These are phyloP conservation scores for Phalera bucephala DNA, from an alignment of 2,888 invertebrate genomes.

Conservation along the genomic window DNA sequence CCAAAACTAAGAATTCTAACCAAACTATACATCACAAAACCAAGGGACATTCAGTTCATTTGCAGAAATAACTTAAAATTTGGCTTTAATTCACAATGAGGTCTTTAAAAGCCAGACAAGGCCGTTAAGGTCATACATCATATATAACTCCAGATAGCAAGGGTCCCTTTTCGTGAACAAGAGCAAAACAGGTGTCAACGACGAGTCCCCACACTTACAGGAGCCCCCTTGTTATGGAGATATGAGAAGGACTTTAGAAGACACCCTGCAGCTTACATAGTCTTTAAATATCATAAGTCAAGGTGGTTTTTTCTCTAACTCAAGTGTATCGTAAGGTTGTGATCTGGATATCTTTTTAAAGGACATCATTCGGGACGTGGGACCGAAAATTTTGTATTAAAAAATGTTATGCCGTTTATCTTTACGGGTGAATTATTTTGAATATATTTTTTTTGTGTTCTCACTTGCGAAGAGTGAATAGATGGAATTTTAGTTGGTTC, in stretches of 20 bases:
- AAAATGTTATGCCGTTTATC: slow-evolving; percentile 18
- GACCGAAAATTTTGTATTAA: slow-evolving; percentile 19
- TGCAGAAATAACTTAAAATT: too few relatives aligned
- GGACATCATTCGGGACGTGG: slow-evolving; percentile 18
- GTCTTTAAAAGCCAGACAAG: slow-evolving; percentile 6
- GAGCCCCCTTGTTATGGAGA: slow-evolving; percentile 9
- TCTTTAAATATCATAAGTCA: neutral
- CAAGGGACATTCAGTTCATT: too few relatives aligned
- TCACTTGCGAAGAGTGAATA: too few relatives aligned
- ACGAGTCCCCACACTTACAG: slow-evolving; percentile 18
- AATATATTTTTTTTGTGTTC: slow-evolving; percentile 7
- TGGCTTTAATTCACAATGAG: too few relatives aligned
- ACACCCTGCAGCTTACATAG: neutral
- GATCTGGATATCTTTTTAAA: slow-evolving; percentile 15
- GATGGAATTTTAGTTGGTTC: too few relatives aligned
- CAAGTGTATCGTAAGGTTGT: slow-evolving; percentile 3
- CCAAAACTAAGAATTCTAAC: too few relatives aligned
- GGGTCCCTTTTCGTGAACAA: slow-evolving; percentile 17
- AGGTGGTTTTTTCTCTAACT: slow-evolving; percentile 3
- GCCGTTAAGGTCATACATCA: slow-evolving; percentile 4
- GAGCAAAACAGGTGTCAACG: slow-evolving; percentile 21
- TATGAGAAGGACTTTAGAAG: slow-evolving; percentile 3
- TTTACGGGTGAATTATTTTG: slow-evolving; percentile 13
- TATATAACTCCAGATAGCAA: slow-evolving; percentile 6
- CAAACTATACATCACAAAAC: too few relatives aligned